phyloP scores from a whole-genome alignment of 1,140 invertebrate genomes.

The Charaxes varanes region DNA sequence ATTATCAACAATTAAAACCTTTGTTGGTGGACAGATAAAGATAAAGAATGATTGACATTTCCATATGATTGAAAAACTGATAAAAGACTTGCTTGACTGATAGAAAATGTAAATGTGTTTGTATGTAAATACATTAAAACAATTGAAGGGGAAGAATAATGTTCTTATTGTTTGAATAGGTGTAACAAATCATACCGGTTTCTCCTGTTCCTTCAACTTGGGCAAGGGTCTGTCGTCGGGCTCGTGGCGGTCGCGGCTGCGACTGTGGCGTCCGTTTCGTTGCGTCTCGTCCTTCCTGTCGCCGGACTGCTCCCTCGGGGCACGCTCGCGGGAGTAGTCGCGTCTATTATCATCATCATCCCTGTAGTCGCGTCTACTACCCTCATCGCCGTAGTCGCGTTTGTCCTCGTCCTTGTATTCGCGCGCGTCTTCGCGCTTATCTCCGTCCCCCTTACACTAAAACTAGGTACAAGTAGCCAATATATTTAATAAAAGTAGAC shows the following conservation, averaged over 20 bases:
- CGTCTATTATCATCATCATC: slow-evolving; percentile 15
- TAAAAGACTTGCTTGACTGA: too few species aligned
- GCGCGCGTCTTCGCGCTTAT: slow-evolving; percentile 14
- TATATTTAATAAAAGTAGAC: too few species aligned
- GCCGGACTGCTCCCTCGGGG: slow-evolving; percentile 17
- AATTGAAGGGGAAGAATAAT: too few species aligned
- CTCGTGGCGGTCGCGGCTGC: slow-evolving; percentile 45
- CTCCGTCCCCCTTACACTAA: too few species aligned
- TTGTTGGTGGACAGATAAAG: too few species aligned
- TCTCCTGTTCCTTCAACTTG: slow-evolving; percentile 77
- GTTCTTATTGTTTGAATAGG: too few species aligned
- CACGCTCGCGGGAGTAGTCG: slow-evolving; percentile 12
- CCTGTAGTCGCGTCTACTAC: slow-evolving; percentile 20
- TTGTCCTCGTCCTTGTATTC: slow-evolving; percentile 30
- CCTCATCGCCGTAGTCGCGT: slow-evolving; percentile 19
- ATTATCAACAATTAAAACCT: too few species aligned
- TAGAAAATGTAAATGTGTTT: too few species aligned
- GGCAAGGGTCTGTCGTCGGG: slow-evolving; percentile 73
- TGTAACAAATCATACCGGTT: slow-evolving; percentile 78
- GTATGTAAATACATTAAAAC: too few species aligned
- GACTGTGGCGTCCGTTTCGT: slow-evolving; percentile 36
- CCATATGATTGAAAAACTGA: too few species aligned
- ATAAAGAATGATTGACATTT: too few species aligned
- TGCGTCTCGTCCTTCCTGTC: slow-evolving; percentile 12
- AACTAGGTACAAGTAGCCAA: too few species aligned